Conservation (phyloP, 1,140 invertebrate genomes). For the Drosophila willistoni region DNA sequence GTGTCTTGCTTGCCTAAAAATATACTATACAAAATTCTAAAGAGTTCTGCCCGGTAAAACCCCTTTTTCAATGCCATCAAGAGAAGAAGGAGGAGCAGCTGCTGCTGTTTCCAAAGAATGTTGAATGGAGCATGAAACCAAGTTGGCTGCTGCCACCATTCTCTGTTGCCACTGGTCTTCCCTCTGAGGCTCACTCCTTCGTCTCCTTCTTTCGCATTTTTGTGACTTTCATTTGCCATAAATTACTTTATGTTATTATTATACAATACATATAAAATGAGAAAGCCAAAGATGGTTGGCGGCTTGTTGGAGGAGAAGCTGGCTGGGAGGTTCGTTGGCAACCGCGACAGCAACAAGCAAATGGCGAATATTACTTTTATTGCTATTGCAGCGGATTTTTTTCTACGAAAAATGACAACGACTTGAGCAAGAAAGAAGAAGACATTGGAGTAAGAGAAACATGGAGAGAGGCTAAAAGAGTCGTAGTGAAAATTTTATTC, state of each 20-base stretch:
- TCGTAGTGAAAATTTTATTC: neutral
- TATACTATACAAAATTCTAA: conserved; percentile 61
- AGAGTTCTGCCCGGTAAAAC: conserved; percentile 44
- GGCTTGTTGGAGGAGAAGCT: neutral
- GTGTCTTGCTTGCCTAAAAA: conserved; percentile 38
- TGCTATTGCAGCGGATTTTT: conserved; percentile 35
- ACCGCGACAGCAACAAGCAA: conserved; percentile 42
- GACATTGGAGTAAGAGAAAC: neutral
- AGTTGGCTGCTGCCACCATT: conserved; percentile 25
- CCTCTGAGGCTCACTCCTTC: neutral
- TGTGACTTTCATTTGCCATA: conserved; percentile 61
- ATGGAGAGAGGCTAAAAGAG: neutral
- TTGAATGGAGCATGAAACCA: conserved; percentile 56
- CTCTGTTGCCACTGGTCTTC: conserved; percentile 26
- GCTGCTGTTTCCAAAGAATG: conserved; percentile 7
- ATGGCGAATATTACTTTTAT: conserved; percentile 55
- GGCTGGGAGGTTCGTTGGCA: conserved; percentile 17
- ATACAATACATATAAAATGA: conserved; percentile 62
- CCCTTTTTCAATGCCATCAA: conserved; percentile 13
- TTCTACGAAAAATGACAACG: conserved; percentile 2
- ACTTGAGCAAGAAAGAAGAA: neutral
- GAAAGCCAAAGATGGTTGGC: conserved; percentile 10
- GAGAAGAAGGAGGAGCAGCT: neutral
- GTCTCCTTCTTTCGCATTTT: conserved; percentile 13
- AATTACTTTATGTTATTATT: conserved; percentile 72